Evolutionary conservation across 2,113 vertebrate genomes (phyloP), one percentile per base, ranked within the genome.

Genomic region (Dipodomys ordii): DNA sequence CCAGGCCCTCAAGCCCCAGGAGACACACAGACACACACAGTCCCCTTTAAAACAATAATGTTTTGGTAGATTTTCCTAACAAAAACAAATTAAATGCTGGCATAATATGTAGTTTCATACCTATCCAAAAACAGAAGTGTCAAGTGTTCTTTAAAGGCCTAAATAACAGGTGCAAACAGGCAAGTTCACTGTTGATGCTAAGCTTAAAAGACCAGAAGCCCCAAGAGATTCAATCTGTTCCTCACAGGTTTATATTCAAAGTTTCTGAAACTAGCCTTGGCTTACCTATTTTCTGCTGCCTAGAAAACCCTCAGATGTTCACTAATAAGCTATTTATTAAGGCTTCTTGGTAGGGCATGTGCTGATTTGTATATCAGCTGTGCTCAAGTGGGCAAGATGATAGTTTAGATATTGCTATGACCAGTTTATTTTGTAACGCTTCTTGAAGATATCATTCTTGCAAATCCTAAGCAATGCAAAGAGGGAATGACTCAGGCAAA

Each of bases 251-350:
- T 87, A 78, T 22, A 94, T 6, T 57, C 13, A 13, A 90, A 76
- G 39, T 91, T 96, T 94, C 65, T 83, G 92, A 83, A 92, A 74
- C 23, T 12, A 3, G 15, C 8, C 65, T 88, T 96, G 39, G 77
- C 69, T 13, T 44, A 57, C 39, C 32, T 86, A n/a, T 57, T 89
- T 87, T 87, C 30, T 74, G 79, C n/a, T 82, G 81, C 53, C 28
- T 67, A 79, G 77, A 94, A 28, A 88, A 82, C 53, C 46, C 20
- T 67, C 76, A 92, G 27, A 30, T 49, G 53, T 78, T 83, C 10
- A n/a, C n/a, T 71, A 83, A 83, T 0, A 25, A 88, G n/a, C 30
- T 87, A 13, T 23, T 60, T 87, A 13, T 23, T 60, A 16, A 3
- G 81, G 8, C 23, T 79, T 83, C 72, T 68, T 27, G 5, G 68